A percentile compares a stretch with the other conserved stretches of the same genome.
phyloP scores from a whole-genome alignment of 2,888 invertebrate genomes.

The Caenorhabditis auriculariae region DNA sequence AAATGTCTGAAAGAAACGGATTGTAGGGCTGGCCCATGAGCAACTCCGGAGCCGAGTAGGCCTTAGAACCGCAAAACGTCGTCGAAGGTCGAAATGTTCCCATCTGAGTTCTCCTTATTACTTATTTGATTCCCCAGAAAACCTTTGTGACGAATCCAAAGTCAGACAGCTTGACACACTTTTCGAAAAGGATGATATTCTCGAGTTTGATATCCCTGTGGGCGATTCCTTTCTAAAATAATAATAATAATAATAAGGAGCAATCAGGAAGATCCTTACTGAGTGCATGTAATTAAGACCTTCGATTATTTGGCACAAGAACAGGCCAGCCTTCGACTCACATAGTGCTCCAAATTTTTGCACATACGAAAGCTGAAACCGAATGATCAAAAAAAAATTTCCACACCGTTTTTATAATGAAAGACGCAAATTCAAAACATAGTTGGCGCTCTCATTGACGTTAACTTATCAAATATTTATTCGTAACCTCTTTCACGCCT shows the following conservation, averaged over 20 bases:
- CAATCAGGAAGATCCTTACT: slow-evolving; percentile 6
- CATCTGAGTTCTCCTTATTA: slow-evolving; percentile 3
- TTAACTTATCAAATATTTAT: too few relatives aligned
- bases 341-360: slow-evolving; percentile 65
- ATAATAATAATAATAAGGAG: not conserved
- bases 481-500: too few relatives aligned
- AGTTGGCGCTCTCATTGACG: too few relatives aligned
- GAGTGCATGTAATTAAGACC: slow-evolving; percentile 66
- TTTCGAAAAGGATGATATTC: slow-evolving; percentile 66
- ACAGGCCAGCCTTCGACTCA: slow-evolving; percentile 62
- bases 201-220: slow-evolving; percentile 68
- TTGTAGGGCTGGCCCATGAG: slow-evolving; percentile 66
- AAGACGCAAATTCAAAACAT: too few relatives aligned
- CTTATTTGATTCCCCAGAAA: not conserved
- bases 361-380: slow-evolving; percentile 63
- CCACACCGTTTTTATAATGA: too few relatives aligned
- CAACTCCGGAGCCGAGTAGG: slow-evolving; percentile 65
- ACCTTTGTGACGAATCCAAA: slow-evolving; percentile 66
- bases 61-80: slow-evolving; percentile 68
- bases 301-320: slow-evolving; percentile 64
- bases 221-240: slow-evolving; percentile 60
- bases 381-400: too few relatives aligned
- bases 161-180: slow-evolving; percentile 65
- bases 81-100: slow-evolving; percentile 52
- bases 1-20: slow-evolving; percentile 66